These are phyloP conservation scores for Philaethria dido DNA, from an alignment of 2,888 invertebrate genomes.

Conservation along the genomic window DNA sequence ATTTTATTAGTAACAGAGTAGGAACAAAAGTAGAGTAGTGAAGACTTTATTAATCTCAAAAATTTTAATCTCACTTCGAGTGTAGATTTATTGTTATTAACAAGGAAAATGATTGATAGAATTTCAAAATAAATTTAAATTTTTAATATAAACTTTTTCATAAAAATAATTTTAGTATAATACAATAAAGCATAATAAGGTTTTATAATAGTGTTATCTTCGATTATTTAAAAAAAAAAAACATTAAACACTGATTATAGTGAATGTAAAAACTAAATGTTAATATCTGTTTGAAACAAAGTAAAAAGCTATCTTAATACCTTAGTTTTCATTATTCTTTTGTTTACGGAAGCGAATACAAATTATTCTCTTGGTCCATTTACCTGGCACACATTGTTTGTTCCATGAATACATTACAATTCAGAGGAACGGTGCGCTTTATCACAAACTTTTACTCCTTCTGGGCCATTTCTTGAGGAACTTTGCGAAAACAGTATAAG, in stretches of 20 bases:
- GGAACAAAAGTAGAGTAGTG: conserved; percentile 43
- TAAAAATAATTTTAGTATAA: not conserved
- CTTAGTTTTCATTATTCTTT: conserved; percentile 20
- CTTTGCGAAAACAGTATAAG: conserved; percentile 43
- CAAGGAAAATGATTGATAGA: not conserved
- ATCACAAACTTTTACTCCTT: conserved; percentile 43
- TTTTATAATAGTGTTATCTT: not conserved
- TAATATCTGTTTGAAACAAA: conserved; percentile 24
- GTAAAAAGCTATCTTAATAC: conserved; percentile 17
- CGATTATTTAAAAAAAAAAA: not conserved
- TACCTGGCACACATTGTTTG: conserved; percentile 41
- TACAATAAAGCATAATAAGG: not conserved
- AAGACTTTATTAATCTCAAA: conserved; percentile 23
- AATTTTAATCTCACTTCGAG: not conserved
- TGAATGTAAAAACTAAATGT: not conserved
- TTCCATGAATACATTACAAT: conserved; percentile 40
- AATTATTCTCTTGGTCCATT: conserved; percentile 39
- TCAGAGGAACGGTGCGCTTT: conserved; percentile 36
- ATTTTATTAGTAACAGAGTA: conserved; percentile 45
- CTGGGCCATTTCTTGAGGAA: conserved; percentile 41
- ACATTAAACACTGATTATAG: not conserved
- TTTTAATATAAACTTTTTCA: not conserved
- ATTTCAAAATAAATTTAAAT: not conserved
- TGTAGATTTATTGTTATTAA: conserved; percentile 4
- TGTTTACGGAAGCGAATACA: conserved; percentile 29